phyloP scores from a whole-genome alignment of 2,113 vertebrate genomes.

The Gobiocypris rarus region DNA sequence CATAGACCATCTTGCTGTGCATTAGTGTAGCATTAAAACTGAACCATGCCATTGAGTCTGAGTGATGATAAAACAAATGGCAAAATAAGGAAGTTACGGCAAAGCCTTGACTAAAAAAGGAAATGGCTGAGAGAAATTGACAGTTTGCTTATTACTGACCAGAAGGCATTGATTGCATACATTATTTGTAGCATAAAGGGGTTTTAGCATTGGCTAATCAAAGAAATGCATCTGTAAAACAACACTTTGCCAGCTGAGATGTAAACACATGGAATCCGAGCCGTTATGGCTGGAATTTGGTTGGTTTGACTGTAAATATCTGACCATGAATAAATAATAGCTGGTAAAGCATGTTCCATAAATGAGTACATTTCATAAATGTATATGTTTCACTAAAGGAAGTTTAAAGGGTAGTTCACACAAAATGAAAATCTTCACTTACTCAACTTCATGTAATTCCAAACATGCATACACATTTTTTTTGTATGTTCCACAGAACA shows the following conservation, averaged over 20 bases:
- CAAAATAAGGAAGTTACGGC: conserved; percentile 21
- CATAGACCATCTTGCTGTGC: conserved; percentile 36
- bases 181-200: conserved; percentile 37
- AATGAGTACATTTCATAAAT: conserved; percentile 1
- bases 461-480: no score
- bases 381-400: conserved; percentile 3
- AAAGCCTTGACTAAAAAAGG: conserved; percentile 21
- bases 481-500: not conserved
- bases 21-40: conserved; percentile 48
- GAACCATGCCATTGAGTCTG: conserved; percentile 10
- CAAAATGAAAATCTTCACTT: not conserved
- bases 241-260: conserved; percentile 42
- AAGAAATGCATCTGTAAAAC: conserved; percentile 26
- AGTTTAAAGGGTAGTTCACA: not conserved
- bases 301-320: conserved; percentile 43
- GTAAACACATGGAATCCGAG: conserved; percentile 41
- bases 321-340: conserved; percentile 40
- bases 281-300: conserved; percentile 24
- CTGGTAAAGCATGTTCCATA: conserved; percentile 33
- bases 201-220: conserved; percentile 46
- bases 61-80: conserved; percentile 40
- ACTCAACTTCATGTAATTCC: not conserved
- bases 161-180: conserved; percentile 38
- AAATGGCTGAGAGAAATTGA: conserved; percentile 11
- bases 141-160: conserved; percentile 26